A percentile compares a stretch with the other conserved stretches of the same genome.
These are phyloP conservation scores for Cacoxenus indagator DNA, from an alignment of 2,888 invertebrate species.

Conservation along the genomic window DNA sequence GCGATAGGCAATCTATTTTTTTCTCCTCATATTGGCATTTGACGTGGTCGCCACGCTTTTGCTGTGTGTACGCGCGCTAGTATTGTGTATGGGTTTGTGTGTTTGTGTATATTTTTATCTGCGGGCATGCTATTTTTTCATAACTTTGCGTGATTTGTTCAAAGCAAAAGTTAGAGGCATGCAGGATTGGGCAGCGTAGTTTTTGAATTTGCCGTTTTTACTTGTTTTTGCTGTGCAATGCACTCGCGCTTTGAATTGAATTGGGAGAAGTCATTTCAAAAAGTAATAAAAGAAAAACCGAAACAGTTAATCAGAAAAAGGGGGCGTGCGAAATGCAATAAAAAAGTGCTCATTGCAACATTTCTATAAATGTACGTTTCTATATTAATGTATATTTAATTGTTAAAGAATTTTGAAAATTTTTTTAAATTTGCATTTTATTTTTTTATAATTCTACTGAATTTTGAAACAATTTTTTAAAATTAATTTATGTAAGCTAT, in stretches of 20 bases:
- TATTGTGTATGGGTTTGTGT: not conserved
- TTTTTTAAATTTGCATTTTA: no score
- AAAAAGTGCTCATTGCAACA: slow-evolving; percentile 40
- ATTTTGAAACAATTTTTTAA: slow-evolving; percentile 26
- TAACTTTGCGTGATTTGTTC: slow-evolving; percentile 49
- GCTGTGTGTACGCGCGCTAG: not conserved
- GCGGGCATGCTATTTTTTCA: slow-evolving; percentile 37
- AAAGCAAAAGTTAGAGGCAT: slow-evolving; percentile 22
- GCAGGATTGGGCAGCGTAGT: slow-evolving; percentile 33
- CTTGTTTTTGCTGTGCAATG: slow-evolving; percentile 8
- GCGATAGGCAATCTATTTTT: slow-evolving; percentile 31
- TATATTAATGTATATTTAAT: slow-evolving; percentile 47
- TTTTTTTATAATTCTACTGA: no score
- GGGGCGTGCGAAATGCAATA: slow-evolving; percentile 34
- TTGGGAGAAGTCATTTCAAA: slow-evolving; percentile 20
- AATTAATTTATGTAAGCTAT: not conserved
- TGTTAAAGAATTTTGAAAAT: no score
- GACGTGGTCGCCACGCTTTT: slow-evolving; percentile 16
- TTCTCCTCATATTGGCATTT: not conserved
- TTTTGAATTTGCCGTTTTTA: slow-evolving; percentile 3
- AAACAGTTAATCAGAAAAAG: slow-evolving; percentile 28
- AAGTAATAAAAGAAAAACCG: slow-evolving; percentile 19
- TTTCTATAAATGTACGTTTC: slow-evolving; percentile 31
- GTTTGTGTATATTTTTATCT: slow-evolving; percentile 23
- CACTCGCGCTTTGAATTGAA: slow-evolving; percentile 15